Base-by-base conservation (phyloP, 2,888 invertebrate genomes). In the Ectobius pallidus region DNA sequence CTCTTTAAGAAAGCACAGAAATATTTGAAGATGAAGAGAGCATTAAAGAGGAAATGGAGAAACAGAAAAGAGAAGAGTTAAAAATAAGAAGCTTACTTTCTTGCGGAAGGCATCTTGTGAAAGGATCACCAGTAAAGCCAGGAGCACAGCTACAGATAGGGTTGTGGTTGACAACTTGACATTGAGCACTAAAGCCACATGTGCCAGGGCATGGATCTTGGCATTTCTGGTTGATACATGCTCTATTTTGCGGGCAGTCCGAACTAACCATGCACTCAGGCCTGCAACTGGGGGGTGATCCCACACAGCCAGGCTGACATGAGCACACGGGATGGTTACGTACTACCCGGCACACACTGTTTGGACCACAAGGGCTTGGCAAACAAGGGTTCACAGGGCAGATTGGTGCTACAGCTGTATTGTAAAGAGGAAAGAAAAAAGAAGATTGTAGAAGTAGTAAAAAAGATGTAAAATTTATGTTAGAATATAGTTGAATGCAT, bases 241-340 rank as follows among this genome's bases (percentile, higher is more conserved):
- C 91, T 83, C 88, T 87, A 78, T 92, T 87, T 76, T 89, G 87
- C 73, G 89, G 85, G 83, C 94, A 94, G 81, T 93, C 93, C 0
- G 92, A 89, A 82, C 91, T 92, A 77, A 91, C 89, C 76, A 91
- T 87, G 83, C 93, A 93, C 83, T 93, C 92, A 2, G 92, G 92
- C 77, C 90, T 86, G 82, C 93, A 93, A 76, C 87, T 87, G 27
- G 92, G 92, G 49, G 94, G 93, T 70, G 91, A 87, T 73, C 93
- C 93, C 77, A 91, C 84, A 82, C 90, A 92, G 76, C 89, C 88
- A 73, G 88, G 86, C 78, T 89, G 87, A 79, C 93, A 93, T 74
- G 92, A 91, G 82, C 93, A 93, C 74, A 91, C 90, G 58, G 92
- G 91, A 81, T 91, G 89, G 67, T 89, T 89, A 78, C 90, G 89